Evolutionary conservation across 2,888 invertebrate species (phyloP).

Genomic region (Ferrisia virgata): DNA sequence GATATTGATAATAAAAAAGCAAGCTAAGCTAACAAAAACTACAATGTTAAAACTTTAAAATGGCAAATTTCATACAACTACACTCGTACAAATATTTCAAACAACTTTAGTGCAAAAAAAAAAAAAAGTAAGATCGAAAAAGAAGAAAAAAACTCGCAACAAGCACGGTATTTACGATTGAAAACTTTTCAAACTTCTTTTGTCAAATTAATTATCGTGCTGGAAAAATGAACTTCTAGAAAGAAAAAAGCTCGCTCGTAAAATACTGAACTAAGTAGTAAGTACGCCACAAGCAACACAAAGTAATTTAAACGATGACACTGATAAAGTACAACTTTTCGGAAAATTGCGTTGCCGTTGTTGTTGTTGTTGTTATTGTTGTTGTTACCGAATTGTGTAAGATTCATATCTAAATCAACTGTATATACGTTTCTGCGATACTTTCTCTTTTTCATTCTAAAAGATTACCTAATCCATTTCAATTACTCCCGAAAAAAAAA

Average conservation of each 20-base stretch:
- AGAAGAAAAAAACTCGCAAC: background rate
- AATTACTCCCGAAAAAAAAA: background rate
- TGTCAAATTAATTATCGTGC: background rate
- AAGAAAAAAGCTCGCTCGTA: background rate
- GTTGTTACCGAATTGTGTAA: background rate
- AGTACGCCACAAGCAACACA: background rate
- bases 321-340: background rate
- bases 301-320: background rate
- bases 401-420: background rate
- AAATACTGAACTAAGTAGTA: background rate
- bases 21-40: background rate
- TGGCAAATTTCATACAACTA: background rate
- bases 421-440: background rate
- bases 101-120: background rate
- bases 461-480: background rate
- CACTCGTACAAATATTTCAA: background rate
- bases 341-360: background rate
- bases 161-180: background rate
- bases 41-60: background rate
- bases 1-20: background rate
- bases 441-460: background rate
- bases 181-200: background rate
- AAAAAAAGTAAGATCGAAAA: too few species aligned
- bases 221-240: background rate
- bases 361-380: too few species aligned